A percentile compares a stretch with the other conserved stretches of the same genome.
These are phyloP conservation scores for Ormia ochracea DNA, from an alignment of 2,888 invertebrate genomes.

Conservation along the genomic window DNA sequence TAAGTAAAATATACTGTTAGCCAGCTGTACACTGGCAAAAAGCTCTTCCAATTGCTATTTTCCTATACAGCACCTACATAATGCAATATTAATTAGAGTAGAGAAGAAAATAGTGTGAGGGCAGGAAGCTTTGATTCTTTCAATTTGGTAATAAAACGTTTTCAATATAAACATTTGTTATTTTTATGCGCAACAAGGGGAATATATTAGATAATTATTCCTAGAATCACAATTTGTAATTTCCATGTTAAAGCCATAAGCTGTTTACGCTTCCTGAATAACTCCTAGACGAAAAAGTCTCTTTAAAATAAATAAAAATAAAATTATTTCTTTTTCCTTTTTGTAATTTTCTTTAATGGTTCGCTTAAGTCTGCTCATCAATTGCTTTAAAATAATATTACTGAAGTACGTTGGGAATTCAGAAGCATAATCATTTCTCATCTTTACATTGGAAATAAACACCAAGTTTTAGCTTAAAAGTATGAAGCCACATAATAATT, in stretches of 20 bases:
- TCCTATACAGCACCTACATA: slow-evolving; percentile 16
- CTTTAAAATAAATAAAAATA: too few species aligned
- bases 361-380: too few species aligned
- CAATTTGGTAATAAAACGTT: background rate
- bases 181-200: background rate
- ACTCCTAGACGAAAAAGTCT: too few species aligned
- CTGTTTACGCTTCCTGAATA: too few species aligned
- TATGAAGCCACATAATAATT: too few species aligned
- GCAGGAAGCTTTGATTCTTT: background rate
- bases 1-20: background rate
- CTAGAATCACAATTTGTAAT: background rate
- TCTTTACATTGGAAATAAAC: too few species aligned
- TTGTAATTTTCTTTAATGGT: too few species aligned
- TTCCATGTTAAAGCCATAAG: background rate
- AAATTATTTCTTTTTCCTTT: too few species aligned
- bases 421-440: too few species aligned
- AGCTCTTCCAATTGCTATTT: slow-evolving; percentile 34
- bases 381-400: too few species aligned
- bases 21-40: slow-evolving; percentile 18
- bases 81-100: slow-evolving; percentile 33
- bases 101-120: background rate
- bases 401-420: too few species aligned
- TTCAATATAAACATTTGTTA: background rate
- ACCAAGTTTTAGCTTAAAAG: too few species aligned
- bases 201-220: background rate